Evolutionary conservation across 2,113 vertebrate species (phyloP).

Genomic region (Hirundichthys speculiger): DNA sequence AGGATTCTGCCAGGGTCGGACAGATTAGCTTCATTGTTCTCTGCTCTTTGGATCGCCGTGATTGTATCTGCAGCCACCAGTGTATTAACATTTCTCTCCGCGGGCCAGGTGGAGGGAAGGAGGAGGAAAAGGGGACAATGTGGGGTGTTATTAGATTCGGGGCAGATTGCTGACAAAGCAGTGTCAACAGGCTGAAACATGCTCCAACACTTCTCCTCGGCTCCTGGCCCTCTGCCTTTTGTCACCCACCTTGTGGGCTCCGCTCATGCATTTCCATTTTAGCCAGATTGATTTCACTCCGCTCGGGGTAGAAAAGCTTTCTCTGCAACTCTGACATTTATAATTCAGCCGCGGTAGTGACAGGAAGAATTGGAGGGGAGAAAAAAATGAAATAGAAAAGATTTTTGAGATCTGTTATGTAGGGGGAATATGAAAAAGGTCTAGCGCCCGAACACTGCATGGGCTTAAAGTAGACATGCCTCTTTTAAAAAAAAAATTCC

Average conservation of each 20-base stretch:
- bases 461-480: no score
- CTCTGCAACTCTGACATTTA: slow-evolving; percentile 26
- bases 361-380: not conserved
- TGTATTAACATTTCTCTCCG: slow-evolving; percentile 62
- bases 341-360: slow-evolving; percentile 18
- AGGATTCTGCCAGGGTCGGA: slow-evolving; percentile 34
- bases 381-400: not conserved
- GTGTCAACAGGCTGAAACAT: slow-evolving; percentile 65
- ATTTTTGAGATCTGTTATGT: no score
- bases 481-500: no score
- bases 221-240: slow-evolving; percentile 20
- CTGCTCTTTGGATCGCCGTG: slow-evolving; percentile 34
- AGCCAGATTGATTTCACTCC: slow-evolving; percentile 65
- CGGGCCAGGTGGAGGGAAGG: not conserved
- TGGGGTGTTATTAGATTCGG: slow-evolving; percentile 19
- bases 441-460: no score
- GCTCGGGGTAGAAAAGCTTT: slow-evolving; percentile 35
- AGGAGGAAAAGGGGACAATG: not conserved
- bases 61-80: slow-evolving; percentile 29
- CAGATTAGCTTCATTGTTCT: slow-evolving; percentile 53
- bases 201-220: slow-evolving; percentile 12
- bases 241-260: slow-evolving; percentile 34
- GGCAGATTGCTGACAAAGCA: slow-evolving; percentile 64
- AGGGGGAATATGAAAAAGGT: not conserved
- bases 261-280: slow-evolving; percentile 67